Conservation (phyloP, 2,113 vertebrate species). For the Larimichthys crocea region DNA sequence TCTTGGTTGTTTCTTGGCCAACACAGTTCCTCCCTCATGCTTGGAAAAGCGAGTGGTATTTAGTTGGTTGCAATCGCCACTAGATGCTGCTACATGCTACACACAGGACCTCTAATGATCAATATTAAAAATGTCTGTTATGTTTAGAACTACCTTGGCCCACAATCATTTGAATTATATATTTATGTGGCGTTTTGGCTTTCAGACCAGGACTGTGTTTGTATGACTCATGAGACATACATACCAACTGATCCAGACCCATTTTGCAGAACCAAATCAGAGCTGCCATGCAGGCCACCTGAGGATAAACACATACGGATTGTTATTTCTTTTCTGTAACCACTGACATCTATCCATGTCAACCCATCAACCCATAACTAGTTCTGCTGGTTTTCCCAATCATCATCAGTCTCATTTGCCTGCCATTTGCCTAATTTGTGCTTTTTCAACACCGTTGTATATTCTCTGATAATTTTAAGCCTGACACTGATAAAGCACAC, state of each 20-base stretch:
- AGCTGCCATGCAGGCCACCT: constrained; percentile 88
- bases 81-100: no score
- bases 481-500: constrained; percentile 10
- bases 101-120: no score
- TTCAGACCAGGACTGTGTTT: not conserved
- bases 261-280: constrained; percentile 90
- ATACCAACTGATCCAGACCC: constrained; percentile 89
- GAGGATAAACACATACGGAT: constrained; percentile 19
- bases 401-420: not conserved
- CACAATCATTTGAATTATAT: not conserved
- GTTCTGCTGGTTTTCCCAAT: not conserved
- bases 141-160: not conserved
- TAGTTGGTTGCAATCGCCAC: no score
- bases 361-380: not conserved
- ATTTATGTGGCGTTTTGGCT: not conserved
- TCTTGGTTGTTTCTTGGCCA: no score
- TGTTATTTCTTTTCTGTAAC: not conserved
- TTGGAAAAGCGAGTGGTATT: no score
- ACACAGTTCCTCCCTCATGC: no score
- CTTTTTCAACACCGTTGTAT: not conserved
- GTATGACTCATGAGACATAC: constrained; percentile 57
- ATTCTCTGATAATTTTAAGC: not conserved
- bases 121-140: not conserved
- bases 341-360: no score
- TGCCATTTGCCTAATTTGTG: not conserved